Evolutionary conservation across 2,113 vertebrate genomes (phyloP), one percentile per base, ranked within the genome.

Genomic region (Dicerorhinus sumatrensis): DNA sequence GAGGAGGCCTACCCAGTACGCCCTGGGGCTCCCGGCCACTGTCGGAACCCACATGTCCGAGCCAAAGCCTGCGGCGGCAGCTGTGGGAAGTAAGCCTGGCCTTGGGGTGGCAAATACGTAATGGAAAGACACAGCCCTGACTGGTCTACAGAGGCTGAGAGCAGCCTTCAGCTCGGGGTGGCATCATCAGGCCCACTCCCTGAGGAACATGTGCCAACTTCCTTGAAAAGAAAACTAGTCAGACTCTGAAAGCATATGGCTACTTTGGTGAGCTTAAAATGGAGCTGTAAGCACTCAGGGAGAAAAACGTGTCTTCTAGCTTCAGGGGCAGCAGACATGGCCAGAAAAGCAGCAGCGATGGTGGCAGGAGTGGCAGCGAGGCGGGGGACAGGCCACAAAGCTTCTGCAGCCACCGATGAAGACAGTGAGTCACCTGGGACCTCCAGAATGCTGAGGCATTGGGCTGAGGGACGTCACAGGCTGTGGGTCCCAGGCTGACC

Each of bases 1-100:
- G 33, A 27, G 42, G 14, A 9, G 51, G 58, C 42, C 58, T 60
- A 7, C 7, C 86, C 5, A 0, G 51, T 7, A 18, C 33, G 2
- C 10, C 31, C 11, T 29, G 0, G 17, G 18, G 69, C 21, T 54
- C 36, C 73, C 1, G 48, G 56, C 27, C 83, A 12, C 54, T 5
- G 6, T 13, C 17, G 13, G 27, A 12, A 16, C 23, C 48, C 3
- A 23, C 67, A 4, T 2, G 29, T 33, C 31, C 20, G 29, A 36
- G 36, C 60, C n/a, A 48, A 62, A 82, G 31, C 3, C 8, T 5
- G 2, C 1, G 7, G 2, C 1, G 7, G 48, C 33, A 5, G 48
- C 58, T 11, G 48, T 1, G 39, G 84, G 63, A 69, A 39, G 39
- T 4, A 20, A 42, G 10, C 48, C 58, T 54, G 79, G 83, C 56